A percentile compares a stretch with the other conserved stretches of the same genome.
Evolutionary conservation across 1,140 invertebrate species (phyloP).

Genomic region (Sitodiplosis mosellana): DNA sequence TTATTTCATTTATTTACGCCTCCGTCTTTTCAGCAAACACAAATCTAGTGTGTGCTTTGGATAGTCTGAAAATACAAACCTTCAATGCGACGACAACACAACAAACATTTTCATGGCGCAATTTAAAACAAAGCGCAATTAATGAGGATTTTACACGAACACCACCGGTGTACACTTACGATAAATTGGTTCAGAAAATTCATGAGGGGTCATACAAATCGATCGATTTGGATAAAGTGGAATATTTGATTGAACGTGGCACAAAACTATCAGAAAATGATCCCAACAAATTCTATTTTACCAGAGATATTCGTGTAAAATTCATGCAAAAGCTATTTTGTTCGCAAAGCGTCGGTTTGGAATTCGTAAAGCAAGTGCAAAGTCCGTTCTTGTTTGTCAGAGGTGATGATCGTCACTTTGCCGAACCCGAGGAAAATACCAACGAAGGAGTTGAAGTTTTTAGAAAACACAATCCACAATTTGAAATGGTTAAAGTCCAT

Average conservation of each 20-base stretch:
- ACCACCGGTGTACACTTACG: constrained; percentile 36
- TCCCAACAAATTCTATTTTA: constrained; percentile 39
- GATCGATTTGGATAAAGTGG: constrained; percentile 29
- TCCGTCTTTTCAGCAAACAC: constrained; percentile 35
- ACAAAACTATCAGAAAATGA: constrained; percentile 28
- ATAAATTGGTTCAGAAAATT: constrained; percentile 34
- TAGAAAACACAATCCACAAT: constrained; percentile 31
- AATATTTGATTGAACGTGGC: constrained; percentile 36
- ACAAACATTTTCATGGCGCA: constrained; percentile 16
- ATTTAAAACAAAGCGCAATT: constrained; percentile 27
- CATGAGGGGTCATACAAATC: constrained; percentile 30
- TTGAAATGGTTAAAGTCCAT: constrained; percentile 38
- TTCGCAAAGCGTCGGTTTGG: constrained; percentile 27
- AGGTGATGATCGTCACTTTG: constrained; percentile 31
- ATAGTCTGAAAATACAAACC: constrained; percentile 35
- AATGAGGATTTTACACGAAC: constrained; percentile 23
- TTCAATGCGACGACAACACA: constrained; percentile 10
- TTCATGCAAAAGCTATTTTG: constrained; percentile 26
- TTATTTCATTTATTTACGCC: constrained; percentile 34
- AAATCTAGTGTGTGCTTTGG: constrained; percentile 40
- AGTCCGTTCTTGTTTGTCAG: constrained; percentile 39
- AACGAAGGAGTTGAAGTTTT: constrained; percentile 34
- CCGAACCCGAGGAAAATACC: constrained; percentile 30
- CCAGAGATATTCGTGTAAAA: constrained; percentile 36
- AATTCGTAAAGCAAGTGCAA: constrained; percentile 30